These are phyloP conservation scores for Trididemnum miniatum DNA, from an alignment of 23 tunicate genomes.

Conservation along the genomic window DNA sequence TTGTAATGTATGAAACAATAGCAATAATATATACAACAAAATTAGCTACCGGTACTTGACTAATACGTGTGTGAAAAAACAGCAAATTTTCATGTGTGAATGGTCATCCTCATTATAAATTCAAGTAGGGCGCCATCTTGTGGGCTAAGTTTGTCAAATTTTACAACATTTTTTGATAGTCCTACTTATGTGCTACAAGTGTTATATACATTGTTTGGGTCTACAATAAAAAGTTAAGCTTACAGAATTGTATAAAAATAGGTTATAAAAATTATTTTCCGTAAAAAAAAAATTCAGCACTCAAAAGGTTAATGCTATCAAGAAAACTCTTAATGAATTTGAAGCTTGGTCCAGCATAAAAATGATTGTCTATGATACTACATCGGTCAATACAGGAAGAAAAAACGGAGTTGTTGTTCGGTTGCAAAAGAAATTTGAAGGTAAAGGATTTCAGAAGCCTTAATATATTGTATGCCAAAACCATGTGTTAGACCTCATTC, in stretches of 20 bases:
- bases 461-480: background rate
- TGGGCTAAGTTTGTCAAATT: constrained; percentile 14
- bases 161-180: constrained; percentile 14
- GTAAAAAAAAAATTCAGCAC: constrained; percentile 9
- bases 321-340: background rate
- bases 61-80: constrained; percentile 23
- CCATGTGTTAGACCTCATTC: background rate
- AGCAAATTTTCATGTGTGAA: constrained; percentile 9
- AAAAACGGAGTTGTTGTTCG: background rate
- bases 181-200: constrained; percentile 15
- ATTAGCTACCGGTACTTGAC: constrained; percentile 10
- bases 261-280: background rate
- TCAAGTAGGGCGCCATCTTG: background rate
- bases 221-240: constrained; percentile 16
- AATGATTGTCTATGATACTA: background rate
- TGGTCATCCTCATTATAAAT: constrained; percentile 18
- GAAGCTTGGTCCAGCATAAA: background rate
- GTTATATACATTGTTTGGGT: constrained; percentile 18
- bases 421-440: background rate
- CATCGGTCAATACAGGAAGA: background rate
- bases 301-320: background rate
- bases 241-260: constrained; percentile 7
- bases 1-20: background rate
- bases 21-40: constrained; percentile 1
- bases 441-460: background rate